Percentiles rank a stretch among this genome's conserved stretches.
Evolutionary conservation across 2,888 invertebrate species (phyloP).

Genomic region (Sinodicranocentrus sp.): DNA sequence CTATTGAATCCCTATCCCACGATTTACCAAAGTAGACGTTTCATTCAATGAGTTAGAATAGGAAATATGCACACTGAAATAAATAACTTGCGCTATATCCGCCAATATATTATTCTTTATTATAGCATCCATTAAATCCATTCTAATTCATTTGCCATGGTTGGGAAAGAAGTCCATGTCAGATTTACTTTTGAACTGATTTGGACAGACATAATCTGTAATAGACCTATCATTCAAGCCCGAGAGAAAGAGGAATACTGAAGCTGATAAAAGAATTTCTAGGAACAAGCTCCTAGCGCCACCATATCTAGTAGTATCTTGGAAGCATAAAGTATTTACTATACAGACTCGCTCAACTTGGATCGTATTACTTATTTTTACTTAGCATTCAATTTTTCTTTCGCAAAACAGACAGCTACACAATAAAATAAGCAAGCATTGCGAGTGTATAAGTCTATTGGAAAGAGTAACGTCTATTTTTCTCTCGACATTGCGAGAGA

Average conservation of each 20-base stretch:
- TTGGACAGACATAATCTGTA: slow-evolving; percentile 38
- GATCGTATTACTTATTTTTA: background rate
- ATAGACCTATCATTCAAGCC: slow-evolving; percentile 38
- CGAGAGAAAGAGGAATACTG: slow-evolving; percentile 28
- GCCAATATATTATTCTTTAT: too few relatives aligned
- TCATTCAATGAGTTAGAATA: too few relatives aligned
- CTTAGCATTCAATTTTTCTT: slow-evolving; percentile 47
- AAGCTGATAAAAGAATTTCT: slow-evolving; percentile 22
- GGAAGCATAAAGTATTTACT: background rate
- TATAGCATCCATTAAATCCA: too few relatives aligned
- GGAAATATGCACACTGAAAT: too few relatives aligned
- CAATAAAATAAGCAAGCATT: slow-evolving; percentile 12
- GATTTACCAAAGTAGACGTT: too few relatives aligned
- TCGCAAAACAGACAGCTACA: slow-evolving; percentile 39
- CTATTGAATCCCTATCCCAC: too few relatives aligned
- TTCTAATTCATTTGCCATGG: background rate
- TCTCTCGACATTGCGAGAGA: background rate
- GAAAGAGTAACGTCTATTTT: background rate
- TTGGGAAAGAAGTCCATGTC: slow-evolving; percentile 17
- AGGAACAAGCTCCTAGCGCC: background rate
- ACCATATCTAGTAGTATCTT: background rate
- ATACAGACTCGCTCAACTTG: too few relatives aligned
- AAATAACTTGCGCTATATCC: too few relatives aligned
- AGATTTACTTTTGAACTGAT: slow-evolving; percentile 26
- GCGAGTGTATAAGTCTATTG: background rate